Evolutionary conservation across 2,888 invertebrate genomes (phyloP), one percentile per base, ranked within the genome.

Genomic region (Mesorhabditis sp.): DNA sequence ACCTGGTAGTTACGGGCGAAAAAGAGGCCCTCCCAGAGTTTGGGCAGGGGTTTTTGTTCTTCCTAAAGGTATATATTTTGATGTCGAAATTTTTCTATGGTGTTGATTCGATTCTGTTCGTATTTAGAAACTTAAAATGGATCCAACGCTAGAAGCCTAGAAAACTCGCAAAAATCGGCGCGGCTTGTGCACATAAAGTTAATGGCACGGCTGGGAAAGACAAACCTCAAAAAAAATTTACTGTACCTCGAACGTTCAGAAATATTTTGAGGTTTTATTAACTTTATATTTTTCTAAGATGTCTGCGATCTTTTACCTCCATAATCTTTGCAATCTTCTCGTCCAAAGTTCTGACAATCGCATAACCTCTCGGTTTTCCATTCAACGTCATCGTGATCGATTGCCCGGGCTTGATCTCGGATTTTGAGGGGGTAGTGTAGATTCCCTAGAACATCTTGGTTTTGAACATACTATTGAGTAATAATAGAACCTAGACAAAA

Each of bases 321-420:
- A 71, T 61, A 5, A 70, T 64, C 13, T 45, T 28, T 7, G 6
- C 7, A 10, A 67, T 43, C 41, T 45, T 61, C 62, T 62, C 62
- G 28, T 67, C 45, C 5, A n/a, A 7, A 2, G 4, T 45, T 61
- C 15, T 3, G 10, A 44, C n/a, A 45, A 62, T 44, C 5, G 42
- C 45, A 6, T 13, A 41, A 13, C 70, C 70, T 43, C 67, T 63
- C 4, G 67, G 44, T 6, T 67, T 65, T 4, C 72, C 76, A 64
- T 64, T 73, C 45, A 73, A n/a, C 0, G 70, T 66, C 45, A 75
- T 61, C n/a, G 72, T 74, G 7, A 74, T 63, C 50, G 68, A 70
- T 64, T 70, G 66, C n/a, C 69, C 69, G 13, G 72, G 73, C 42
- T 67, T 65, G n/a, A 74, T 58, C 43, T 69, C 61, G 3, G 13